These are phyloP conservation scores for Ameiurus melas DNA, from an alignment of 2,113 vertebrate genomes.

Conservation along the genomic window DNA sequence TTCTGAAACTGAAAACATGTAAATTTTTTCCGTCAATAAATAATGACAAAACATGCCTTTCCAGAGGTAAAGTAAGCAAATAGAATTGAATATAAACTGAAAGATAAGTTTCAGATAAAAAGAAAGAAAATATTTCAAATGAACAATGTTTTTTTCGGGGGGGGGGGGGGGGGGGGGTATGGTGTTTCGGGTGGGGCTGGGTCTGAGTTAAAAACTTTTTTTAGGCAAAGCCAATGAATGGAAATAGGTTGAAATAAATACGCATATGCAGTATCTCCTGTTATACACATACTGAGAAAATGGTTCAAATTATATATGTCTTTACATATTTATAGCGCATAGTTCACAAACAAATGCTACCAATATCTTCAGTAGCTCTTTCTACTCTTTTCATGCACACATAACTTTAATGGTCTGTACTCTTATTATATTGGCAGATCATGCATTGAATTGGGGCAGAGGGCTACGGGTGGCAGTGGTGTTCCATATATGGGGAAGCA, in stretches of 20 bases:
- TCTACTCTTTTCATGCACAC: neutral
- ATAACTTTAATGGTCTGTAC: neutral
- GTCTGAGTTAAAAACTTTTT: neutral
- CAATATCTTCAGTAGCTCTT: neutral
- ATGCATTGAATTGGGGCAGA: neutral
- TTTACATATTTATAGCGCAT: neutral
- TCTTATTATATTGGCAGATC: neutral
- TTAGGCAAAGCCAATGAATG: neutral
- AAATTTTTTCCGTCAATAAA: neutral
- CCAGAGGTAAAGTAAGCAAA: neutral
- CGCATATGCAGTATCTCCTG: neutral
- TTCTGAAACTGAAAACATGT: neutral
- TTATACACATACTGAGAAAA: neutral
- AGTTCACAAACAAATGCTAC: neutral
- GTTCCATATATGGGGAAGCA: neutral
- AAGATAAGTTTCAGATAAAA: neutral
- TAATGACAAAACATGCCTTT: neutral
- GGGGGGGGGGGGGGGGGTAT: too few relatives aligned
- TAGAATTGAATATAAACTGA: neutral
- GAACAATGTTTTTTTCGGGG: neutral
- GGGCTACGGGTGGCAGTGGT: neutral
- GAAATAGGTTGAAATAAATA: neutral
- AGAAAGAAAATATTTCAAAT: neutral
- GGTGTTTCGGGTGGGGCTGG: too few relatives aligned
- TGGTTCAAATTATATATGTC: neutral